A percentile compares a stretch with the other conserved stretches of the same genome.
phyloP scores from a whole-genome alignment of 1,140 invertebrate genomes.

The Batillaria attramentaria region DNA sequence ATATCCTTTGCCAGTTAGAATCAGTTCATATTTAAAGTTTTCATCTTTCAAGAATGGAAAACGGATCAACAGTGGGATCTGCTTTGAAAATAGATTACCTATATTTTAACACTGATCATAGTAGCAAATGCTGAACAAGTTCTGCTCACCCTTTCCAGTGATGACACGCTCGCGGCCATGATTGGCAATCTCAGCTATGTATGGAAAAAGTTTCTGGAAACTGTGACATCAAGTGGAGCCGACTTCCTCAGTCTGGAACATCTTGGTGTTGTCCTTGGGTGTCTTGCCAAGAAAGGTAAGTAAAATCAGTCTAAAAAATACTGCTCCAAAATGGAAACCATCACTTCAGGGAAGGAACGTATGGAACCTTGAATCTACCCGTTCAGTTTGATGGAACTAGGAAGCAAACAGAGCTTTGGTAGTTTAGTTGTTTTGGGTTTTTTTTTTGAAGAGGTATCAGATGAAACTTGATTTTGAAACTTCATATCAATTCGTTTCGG shows the following conservation, averaged over 20 bases:
- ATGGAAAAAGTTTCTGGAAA: slow-evolving; percentile 58
- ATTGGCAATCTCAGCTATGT: slow-evolving; percentile 21
- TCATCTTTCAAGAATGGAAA: neutral
- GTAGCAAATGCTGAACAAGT: neutral
- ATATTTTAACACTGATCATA: neutral
- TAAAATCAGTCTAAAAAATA: no score
- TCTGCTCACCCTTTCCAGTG: neutral
- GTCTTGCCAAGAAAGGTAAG: slow-evolving; percentile 51
- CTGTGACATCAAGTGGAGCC: slow-evolving; percentile 56
- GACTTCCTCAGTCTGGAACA: slow-evolving; percentile 67
- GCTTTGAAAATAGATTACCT: neutral
- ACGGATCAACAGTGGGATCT: neutral
- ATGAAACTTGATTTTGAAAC: neutral
- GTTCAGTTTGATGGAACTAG: no score
- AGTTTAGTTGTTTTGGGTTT: neutral
- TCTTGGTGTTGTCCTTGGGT: slow-evolving; percentile 57
- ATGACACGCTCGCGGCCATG: no score
- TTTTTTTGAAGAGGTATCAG: neutral
- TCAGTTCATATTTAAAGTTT: neutral
- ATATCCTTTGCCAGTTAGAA: no score
- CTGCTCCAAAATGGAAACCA: no score
- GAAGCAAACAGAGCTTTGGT: no score
- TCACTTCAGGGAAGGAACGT: no score
- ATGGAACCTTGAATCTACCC: no score
- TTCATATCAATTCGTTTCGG: no score